These are phyloP conservation scores for Phengaris arion DNA, from an alignment of 2,888 invertebrate genomes.

Conservation along the genomic window DNA sequence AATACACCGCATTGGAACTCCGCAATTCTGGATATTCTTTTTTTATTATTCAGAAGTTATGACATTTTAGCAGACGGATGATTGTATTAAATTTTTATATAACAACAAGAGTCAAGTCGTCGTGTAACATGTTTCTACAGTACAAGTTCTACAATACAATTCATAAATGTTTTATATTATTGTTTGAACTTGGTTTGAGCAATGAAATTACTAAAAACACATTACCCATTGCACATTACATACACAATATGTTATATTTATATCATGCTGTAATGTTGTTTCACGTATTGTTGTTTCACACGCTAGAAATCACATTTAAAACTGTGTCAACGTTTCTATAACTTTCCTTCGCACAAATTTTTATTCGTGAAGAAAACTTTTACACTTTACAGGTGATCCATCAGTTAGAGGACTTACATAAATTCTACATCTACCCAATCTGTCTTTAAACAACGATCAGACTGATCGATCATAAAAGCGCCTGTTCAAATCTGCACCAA, in stretches of 20 bases:
- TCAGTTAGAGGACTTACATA: constrained; percentile 1
- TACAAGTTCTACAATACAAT: too few relatives aligned
- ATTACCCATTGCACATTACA: too few relatives aligned
- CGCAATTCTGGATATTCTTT: constrained; percentile 28
- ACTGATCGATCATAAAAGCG: background rate
- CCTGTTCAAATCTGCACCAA: background rate
- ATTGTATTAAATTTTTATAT: constrained; percentile 24
- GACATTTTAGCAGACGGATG: constrained; percentile 27
- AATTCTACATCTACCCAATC: constrained; percentile 5
- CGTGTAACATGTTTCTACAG: background rate
- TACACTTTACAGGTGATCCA: background rate
- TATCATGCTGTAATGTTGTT: too few relatives aligned
- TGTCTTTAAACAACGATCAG: background rate
- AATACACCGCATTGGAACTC: constrained; percentile 18
- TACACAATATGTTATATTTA: too few relatives aligned
- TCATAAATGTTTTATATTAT: too few relatives aligned
- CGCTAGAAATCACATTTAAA: too few relatives aligned
- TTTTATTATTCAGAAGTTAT: constrained; percentile 23
- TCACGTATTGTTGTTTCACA: too few relatives aligned
- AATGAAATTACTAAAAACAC: too few relatives aligned
- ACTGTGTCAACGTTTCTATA: too few relatives aligned
- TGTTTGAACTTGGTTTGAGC: too few relatives aligned
- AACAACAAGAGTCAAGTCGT: background rate
- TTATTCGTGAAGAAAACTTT: too few relatives aligned
- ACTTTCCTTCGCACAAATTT: too few relatives aligned